Base-by-base conservation (phyloP, 2,797 vertebrate species). In the Trematomus bernacchii region DNA sequence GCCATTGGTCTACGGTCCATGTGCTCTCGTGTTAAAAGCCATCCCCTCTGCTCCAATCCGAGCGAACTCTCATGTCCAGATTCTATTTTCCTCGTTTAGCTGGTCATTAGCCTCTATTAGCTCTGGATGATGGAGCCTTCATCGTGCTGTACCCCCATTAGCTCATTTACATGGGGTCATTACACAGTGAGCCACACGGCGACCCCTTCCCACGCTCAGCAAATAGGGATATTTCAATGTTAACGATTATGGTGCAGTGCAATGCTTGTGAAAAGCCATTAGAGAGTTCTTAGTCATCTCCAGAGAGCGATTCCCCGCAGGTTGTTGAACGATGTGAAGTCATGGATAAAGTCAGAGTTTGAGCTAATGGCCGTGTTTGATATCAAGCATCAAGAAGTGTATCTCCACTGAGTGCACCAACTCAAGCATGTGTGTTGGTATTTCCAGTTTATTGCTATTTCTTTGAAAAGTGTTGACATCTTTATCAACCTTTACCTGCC, bases 41-140 rank as follows among this genome's bases (percentile, higher is more conserved):
- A 27, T 72, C 71, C 77, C 46, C 66, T 51, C 65, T 71, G 59
- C 82, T 71, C 63, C 54, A 53, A 63, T 85, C 63, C 77, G 71
- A 85, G 84, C 73, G 82, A 67, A 83, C 82, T 85, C 89, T 88
- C 82, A 77, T 77, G 77, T 90, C 82, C 81, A 82, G 58, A 91
- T 91, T 92, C 81, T 80, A 83, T 87, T 87, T 84, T 74, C 80
- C 89, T 87, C 84, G 90, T 94, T 94, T 93, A 86, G 79, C 69
- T 69, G 77, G 78, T 87, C 88, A 91, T 95, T 93, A 91, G 81
- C 88, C 91, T 90, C 88, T 86, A 93, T 95, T 93, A 94, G 91
- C 81, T 59, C 91, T 78, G 92, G 92, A 72, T 77, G 82, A 94
- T 94, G 84, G 85, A 91, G 90, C 91, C 77, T 27, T 27, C 27